Base-by-base conservation (phyloP, 1,140 invertebrate species). In the Coboldia fuscipes region DNA sequence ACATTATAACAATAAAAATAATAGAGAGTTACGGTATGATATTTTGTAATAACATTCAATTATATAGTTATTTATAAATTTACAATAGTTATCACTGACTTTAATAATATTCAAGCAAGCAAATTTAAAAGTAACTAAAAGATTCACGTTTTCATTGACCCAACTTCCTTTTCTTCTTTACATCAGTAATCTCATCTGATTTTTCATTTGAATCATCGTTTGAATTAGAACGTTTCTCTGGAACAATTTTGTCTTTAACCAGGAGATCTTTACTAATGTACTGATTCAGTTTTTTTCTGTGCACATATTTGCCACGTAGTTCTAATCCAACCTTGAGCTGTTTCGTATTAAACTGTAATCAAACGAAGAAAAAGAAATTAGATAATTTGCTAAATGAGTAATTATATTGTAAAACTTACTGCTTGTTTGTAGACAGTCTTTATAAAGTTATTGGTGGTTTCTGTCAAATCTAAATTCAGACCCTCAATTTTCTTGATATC, bases 391-490 rank as follows among this genome's bases (percentile, higher is more conserved):
- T n/a, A n/a, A n/a, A n/a, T n/a, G n/a, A n/a, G n/a, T n/a, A n/a
- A n/a, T n/a, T n/a, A n/a, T n/a, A n/a, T n/a, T n/a, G n/a, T n/a
- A n/a, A 35, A 19, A 46, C 48, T 50, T 44, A 52, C 50, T 0
- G 68, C 68, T 46, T 71, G 65, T 40, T 63, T 61, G 41, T 64
- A 63, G 3, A 72, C 77, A 24, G 70, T 66, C 41, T 89, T 79
- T 7, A 79, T 86, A 55, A 96, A 94, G 21, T 66, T 70, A 43
- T 78, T 73, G 39, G 96, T 94, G 47, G 92, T 90, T 43, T 74
- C 75, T 0, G 89, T 96, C 12, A 98, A 66, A 60, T 98, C 85
- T 28, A 97, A 70, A 48, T 92, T 92, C 10, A 84, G 57, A 55
- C 78, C 80, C 54, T 79, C 73, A 9, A 72, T 70, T 57, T 85